phyloP scores from a whole-genome alignment of 2,888 invertebrate species.

The Dasysyrphus albostriatus region DNA sequence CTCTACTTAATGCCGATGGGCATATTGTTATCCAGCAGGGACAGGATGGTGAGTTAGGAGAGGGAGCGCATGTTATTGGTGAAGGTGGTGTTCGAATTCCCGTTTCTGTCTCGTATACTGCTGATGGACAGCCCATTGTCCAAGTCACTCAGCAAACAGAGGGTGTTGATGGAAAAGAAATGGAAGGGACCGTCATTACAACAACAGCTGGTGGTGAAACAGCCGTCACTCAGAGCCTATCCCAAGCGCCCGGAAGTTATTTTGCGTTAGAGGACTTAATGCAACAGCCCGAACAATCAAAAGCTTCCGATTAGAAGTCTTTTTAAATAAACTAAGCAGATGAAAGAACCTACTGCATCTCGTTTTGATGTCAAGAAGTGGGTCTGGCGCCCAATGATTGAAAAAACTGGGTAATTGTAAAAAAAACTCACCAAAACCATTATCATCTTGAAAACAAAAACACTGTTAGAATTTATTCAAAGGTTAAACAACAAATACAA shows the following conservation, averaged over 20 bases:
- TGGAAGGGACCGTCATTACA: constrained; percentile 72
- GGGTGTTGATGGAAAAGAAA: constrained; percentile 78
- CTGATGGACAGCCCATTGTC: constrained; percentile 83
- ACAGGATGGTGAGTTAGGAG: constrained; percentile 82
- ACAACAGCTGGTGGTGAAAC: constrained; percentile 77
- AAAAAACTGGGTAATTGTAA: constrained; percentile 46
- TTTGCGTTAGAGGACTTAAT: constrained; percentile 82
- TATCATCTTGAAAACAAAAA: constrained; percentile 11
- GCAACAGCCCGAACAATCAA: constrained; percentile 77
- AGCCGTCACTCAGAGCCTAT: constrained; percentile 77
- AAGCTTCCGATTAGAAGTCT: constrained; percentile 57
- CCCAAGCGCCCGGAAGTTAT: constrained; percentile 78
- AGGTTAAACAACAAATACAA: constrained; percentile 13
- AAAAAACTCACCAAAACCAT: constrained; percentile 28
- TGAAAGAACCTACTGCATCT: constrained; percentile 7
- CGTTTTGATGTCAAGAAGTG: constrained; percentile 14
- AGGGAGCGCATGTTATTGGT: constrained; percentile 83
- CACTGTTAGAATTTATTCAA: constrained; percentile 27
- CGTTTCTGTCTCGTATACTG: constrained; percentile 83
- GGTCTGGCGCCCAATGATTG: constrained; percentile 35
- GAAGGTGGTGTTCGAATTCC: constrained; percentile 84
- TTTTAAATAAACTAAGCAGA: constrained; percentile 1
- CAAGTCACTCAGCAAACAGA: constrained; percentile 82
- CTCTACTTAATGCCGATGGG: constrained; percentile 83
- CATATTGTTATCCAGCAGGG: constrained; percentile 84